Base-by-base conservation (phyloP, 2,797 vertebrate species). In the Poeciliopsis gracilis region DNA sequence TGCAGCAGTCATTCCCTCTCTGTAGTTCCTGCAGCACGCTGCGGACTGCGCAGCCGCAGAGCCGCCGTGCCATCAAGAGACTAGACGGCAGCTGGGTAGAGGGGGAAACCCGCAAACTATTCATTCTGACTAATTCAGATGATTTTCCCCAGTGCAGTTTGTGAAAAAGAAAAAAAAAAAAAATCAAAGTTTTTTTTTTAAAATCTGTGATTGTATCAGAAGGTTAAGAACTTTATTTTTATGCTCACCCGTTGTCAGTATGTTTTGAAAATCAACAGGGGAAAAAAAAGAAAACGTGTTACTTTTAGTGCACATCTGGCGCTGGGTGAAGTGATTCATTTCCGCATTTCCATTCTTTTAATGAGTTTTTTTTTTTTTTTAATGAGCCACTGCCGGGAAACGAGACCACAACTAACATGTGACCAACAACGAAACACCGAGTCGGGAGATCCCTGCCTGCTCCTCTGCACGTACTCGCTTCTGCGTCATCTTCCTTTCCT, bases 381-480 rank as follows among this genome's bases (percentile, higher is more conserved):
- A 30, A 66, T 76, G 79, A 45, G 36, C 41, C 63, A 20, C 0
- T 43, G 79, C 33, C 76, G 61, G 53, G 30, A 90, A 89, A 88
- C 85, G 86, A 91, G 86, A 91, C 76, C 83, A 23, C 76, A 51
- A 41, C 16, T 30, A 38, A 43, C 88, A 91, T 73, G 88, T 91
- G 89, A 91, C 83, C 78, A 66, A n/a, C 55, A 59, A n/a, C 41
- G 74, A 79, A 82, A 74, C 79, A 78, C 89, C n/a, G 92, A 89
- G 75, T 73, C 12, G 28, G 36, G 75, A 83, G 78, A 77, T 75
- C 23, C 78, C 84, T 89, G 87, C 90, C 87, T 94, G 95, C 89
- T 72, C 49, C 73, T 57, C 89, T 69, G 94, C 95, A 96, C 95
- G 95, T 95, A 94, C 90, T 81, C 95, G 81, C 73, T 49, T 84